A percentile compares a stretch with the other conserved stretches of the same genome.
Evolutionary conservation across 2,113 vertebrate genomes (phyloP).

Genomic region (Podarcis muralis): DNA sequence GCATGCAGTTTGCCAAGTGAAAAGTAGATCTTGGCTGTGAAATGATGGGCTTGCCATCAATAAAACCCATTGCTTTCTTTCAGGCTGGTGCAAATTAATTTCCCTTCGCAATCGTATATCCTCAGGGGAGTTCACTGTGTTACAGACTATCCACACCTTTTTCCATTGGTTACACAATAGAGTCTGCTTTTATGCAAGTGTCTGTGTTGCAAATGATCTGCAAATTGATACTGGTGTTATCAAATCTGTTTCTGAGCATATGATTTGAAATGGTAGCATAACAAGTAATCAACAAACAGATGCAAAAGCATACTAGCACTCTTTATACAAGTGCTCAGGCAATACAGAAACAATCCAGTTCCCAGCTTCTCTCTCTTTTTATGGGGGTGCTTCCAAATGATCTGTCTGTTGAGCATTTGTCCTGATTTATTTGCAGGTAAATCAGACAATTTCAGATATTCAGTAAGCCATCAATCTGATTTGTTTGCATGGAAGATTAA

Average conservation of each 20-base stretch:
- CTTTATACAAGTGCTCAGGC: background rate
- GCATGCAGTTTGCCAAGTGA: conserved; percentile 16
- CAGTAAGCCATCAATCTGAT: no score
- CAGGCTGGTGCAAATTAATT: background rate
- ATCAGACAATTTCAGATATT: no score
- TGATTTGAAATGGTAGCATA: background rate
- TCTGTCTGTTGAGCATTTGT: no score
- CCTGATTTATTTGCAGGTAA: no score
- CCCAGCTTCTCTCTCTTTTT: background rate
- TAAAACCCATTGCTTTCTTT: background rate
- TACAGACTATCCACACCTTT: background rate
- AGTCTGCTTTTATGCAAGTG: background rate
- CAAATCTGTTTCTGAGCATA: background rate
- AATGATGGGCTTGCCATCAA: background rate
- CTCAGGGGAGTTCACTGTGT: background rate
- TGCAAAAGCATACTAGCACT: background rate
- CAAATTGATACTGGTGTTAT: background rate
- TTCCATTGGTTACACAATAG: background rate
- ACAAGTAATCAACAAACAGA: background rate
- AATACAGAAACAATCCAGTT: background rate
- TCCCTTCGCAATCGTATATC: background rate
- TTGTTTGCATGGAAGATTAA: no score
- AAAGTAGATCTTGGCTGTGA: conserved; percentile 19
- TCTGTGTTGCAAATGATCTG: background rate
- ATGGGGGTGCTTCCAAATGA: background rate